phyloP scores from a whole-genome alignment of 2,113 vertebrate species.

The Progne subis region DNA sequence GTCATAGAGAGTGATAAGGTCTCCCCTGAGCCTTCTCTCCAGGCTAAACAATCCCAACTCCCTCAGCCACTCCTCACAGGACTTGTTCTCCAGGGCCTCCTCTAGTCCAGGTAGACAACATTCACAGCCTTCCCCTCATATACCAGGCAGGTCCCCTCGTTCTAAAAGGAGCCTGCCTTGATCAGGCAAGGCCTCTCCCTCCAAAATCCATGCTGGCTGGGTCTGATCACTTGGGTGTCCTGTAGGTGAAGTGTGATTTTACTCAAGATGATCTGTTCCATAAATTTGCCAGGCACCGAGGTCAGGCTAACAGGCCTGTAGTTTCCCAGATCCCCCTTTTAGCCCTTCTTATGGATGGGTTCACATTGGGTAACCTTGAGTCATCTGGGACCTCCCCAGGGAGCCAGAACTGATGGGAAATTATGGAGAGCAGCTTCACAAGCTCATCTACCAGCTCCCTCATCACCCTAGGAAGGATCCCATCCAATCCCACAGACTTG shows the following conservation, averaged over 20 bases:
- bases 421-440: rapidly evolving
- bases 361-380: neutral
- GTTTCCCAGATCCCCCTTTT: neutral
- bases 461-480: neutral
- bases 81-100: neutral
- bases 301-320: neutral
- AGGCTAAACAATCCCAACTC: neutral
- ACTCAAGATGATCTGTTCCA: neutral
- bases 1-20: too few relatives aligned
- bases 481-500: neutral
- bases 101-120: neutral
- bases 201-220: neutral
- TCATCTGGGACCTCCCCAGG: neutral
- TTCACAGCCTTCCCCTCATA: neutral
- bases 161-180: neutral
- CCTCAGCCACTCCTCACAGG: neutral
- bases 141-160: neutral
- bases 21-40: neutral
- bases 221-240: neutral
- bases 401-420: neutral
- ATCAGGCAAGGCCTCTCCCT: neutral
- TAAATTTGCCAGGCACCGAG: neutral
- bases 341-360: neutral
- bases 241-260: neutral
- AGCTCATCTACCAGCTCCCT: neutral